Percentiles rank a stretch among this genome's conserved stretches.
Evolutionary conservation across 37 sponge, comb jelly and placozoan genomes (phyloP).

Genomic region (Cladorhizidae sp.): DNA sequence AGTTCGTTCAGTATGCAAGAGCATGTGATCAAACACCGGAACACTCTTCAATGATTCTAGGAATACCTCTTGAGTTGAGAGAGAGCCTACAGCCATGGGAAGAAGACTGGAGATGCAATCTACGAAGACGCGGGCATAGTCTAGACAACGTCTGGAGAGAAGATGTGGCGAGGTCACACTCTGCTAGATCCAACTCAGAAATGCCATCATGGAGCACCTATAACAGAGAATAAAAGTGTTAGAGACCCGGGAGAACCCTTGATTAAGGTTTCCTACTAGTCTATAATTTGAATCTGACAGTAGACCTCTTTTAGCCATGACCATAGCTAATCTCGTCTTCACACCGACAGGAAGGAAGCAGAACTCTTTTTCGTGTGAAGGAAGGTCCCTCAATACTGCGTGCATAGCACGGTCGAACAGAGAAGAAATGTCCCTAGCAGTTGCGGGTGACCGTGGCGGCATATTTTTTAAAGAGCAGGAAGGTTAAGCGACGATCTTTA

Average conservation of each 20-base stretch:
- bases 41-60: neutral
- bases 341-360: conserved; percentile 41
- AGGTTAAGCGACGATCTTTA: too few species aligned
- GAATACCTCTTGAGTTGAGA: conserved; percentile 22
- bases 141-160: neutral
- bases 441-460: too few species aligned
- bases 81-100: conserved; percentile 14
- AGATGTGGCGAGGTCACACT: conserved; percentile 11
- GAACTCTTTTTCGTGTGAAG: conserved; percentile 28
- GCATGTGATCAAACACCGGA: neutral
- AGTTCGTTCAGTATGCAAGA: neutral
- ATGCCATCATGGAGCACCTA: conserved; percentile 55
- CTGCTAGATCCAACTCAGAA: conserved; percentile 48
- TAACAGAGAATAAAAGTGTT: too few species aligned
- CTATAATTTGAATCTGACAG: conserved; percentile 36
- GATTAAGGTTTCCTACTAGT: conserved; percentile 11
- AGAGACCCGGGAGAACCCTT: too few species aligned
- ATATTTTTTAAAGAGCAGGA: too few species aligned
- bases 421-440: neutral
- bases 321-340: conserved; percentile 19
- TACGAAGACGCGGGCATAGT: conserved; percentile 41
- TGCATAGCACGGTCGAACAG: conserved; percentile 45
- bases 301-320: conserved; percentile 55
- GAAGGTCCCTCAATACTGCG: conserved; percentile 45
- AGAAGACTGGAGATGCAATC: conserved; percentile 28